These are phyloP conservation scores for Sinopyrophorus schimmeli DNA, from an alignment of 2,888 invertebrate genomes.

Conservation along the genomic window DNA sequence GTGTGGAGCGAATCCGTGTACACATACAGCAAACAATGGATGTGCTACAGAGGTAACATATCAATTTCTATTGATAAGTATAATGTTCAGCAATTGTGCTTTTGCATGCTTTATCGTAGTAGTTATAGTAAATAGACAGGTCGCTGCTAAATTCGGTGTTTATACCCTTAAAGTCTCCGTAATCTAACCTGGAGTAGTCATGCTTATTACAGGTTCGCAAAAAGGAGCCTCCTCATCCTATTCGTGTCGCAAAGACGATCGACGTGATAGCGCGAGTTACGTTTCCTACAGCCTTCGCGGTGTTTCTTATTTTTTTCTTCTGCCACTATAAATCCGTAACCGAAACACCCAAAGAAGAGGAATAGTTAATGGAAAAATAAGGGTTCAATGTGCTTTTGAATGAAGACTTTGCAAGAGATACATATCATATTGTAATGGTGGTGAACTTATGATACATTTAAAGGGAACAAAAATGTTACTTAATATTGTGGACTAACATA, in stretches of 20 bases:
- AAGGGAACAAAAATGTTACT: constrained; percentile 28
- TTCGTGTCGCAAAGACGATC: constrained; percentile 91
- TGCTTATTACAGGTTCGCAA: constrained; percentile 86
- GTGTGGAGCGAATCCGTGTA: constrained; percentile 81
- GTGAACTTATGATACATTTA: constrained; percentile 28
- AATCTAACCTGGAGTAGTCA: constrained; percentile 61
- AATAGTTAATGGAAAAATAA: constrained; percentile 11
- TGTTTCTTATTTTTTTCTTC: constrained; percentile 94
- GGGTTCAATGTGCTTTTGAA: constrained; percentile 15
- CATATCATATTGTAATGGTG: constrained; percentile 30
- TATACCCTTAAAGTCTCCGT: constrained; percentile 29
- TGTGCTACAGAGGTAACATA: constrained; percentile 88
- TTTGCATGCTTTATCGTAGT: constrained; percentile 5
- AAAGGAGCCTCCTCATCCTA: constrained; percentile 90
- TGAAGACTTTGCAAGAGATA: constrained; percentile 21
- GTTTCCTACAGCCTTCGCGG: constrained; percentile 90
- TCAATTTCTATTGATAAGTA: too few relatives aligned
- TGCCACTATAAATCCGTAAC: constrained; percentile 89
- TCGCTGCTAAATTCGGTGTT: constrained; percentile 25
- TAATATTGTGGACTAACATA: constrained; percentile 25
- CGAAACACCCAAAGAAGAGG: constrained; percentile 56
- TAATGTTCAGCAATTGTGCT: constrained; percentile 2
- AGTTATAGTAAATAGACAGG: constrained; percentile 13
- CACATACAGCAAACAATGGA: constrained; percentile 85
- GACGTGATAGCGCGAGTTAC: constrained; percentile 93